Base-by-base conservation (phyloP, 30 jellyfish, hydroid and myxozoan species). In the Clytia hemisphaerica region DNA sequence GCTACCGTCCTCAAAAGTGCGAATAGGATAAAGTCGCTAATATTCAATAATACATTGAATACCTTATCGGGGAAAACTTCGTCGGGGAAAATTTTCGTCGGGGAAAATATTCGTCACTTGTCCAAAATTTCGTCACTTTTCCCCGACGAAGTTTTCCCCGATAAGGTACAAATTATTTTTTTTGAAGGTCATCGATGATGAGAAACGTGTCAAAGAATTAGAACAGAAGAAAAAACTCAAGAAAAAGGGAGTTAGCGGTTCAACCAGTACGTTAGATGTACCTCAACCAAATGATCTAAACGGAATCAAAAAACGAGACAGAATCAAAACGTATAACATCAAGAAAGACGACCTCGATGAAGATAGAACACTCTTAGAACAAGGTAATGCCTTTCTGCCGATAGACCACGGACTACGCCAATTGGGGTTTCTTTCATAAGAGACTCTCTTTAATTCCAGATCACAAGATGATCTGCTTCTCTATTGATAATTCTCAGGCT, bases 281-380 rank as follows among this genome's bases (percentile, higher is more conserved):
- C 88, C 94, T 7, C 83, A 91, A 45, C 99, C 99, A 4, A n/a
- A n/a, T n/a, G n/a, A n/a, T n/a, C n/a, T n/a, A n/a, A 94, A 91
- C 19, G 99, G 99, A 1, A 94, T 91, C 3, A 55, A 90, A 48
- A 76, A 74, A 46, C 44, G 95, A 50, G 61, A 61, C 61, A 78
- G 73, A 48, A 88, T 81, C 3, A 72, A 71, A 40, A 64, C 92
- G 34, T 74, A 60, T n/a, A 59, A 73, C n/a, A 50, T 72, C 5
- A 35, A 70, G 25, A 37, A 69, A 37, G 86, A 91, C 47, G 99
- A 91, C 28, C 77, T 91, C 14, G 99, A 91, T 25, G 99, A 91
- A 72, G 99, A 91, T 45, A 83, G 74, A 55, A 82, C 44, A 18
- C 40, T 91, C 38, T 61, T 91, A 5, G 60, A 71, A 18, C 75